phyloP scores from a whole-genome alignment of 35 echinoderm and acorn worm genomes.

The Eucidaris tribuloides region DNA sequence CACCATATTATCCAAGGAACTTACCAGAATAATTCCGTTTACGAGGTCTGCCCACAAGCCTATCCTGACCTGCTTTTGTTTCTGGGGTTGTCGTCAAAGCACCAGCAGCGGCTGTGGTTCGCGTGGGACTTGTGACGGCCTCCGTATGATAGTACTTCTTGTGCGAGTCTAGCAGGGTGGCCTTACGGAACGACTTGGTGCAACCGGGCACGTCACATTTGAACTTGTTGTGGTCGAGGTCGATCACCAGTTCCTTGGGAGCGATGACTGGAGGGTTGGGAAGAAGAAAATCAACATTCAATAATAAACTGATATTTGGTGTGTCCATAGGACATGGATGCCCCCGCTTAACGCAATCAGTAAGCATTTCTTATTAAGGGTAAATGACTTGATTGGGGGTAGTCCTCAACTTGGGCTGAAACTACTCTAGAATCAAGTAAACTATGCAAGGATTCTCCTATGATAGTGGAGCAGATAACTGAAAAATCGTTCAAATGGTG shows the following conservation, averaged over 20 bases:
- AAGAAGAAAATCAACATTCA: neutral
- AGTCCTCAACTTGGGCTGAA: no score
- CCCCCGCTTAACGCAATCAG: no score
- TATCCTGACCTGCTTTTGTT: constrained; percentile 37
- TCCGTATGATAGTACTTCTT: constrained; percentile 93
- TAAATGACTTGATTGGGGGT: no score
- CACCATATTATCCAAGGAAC: neutral
- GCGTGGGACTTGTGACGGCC: constrained; percentile 2
- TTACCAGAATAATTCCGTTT: constrained; percentile 46
- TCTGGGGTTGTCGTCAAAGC: constrained; percentile 48
- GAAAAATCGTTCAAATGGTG: no score
- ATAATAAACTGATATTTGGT: no score
- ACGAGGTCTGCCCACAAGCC: neutral
- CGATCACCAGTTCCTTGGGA: constrained; percentile 90
- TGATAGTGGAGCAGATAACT: no score
- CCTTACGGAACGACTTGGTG: constrained; percentile 90
- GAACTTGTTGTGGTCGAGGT: constrained; percentile 96
- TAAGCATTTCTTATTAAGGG: no score
- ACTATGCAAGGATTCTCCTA: no score
- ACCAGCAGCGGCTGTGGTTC: constrained; percentile 24
- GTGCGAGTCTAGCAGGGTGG: constrained; percentile 81
- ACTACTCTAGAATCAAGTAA: no score
- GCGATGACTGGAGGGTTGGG: constrained; percentile 60
- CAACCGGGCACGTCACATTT: constrained; percentile 87
- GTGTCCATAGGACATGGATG: no score